Base-by-base conservation (phyloP, 2,888 invertebrate genomes). In the Ryuthela nishihirai region DNA sequence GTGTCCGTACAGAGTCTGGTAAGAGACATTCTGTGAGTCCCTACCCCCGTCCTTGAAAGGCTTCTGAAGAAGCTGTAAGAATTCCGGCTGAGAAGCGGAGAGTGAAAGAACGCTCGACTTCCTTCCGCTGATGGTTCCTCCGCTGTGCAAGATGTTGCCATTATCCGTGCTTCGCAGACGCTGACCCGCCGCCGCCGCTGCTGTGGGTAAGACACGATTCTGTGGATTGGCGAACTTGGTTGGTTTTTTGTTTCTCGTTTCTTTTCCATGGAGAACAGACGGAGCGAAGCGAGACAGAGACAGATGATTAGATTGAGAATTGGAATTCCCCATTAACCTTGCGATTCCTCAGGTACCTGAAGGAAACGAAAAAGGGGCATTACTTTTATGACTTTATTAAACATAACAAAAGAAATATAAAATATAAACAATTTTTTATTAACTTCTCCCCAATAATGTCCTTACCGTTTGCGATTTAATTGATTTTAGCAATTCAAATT, bases 91-190 rank as follows among this genome's bases (percentile, higher is more conserved):
- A 4, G 25, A 17, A 6, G 6, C 20, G 5, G 35, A 20, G 4
- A 21, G 18, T 20, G 39, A 4, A 2, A 23, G 2, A 4, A 29
- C 17, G 17, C 32, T 38, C 17, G 26, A 18, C 44, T 49, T 58
- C 20, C 62, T 78, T 4, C 87, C 86, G 68, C 85, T 86, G 71
- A 90, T 84, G 64, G 89, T 89, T 45, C 89, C 89, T 1, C 88
- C 88, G 4, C 85, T 84, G 68, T 86, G 87, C 50, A 90, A 76
- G 70, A 88, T 87, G 69, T 83, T 84, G 45, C 89, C 89, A 75
- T 90, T 89, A 74, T 87, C 84, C 3, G 89, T 89, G 54, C 83
- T 82, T 62, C 88, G 82, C 49, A 90, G 77, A 18, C 60, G 36
- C 25, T 67, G 66, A 1, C 63, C 60, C 0, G 53, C 38, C 17